These are phyloP conservation scores for Pseudomyrmex dendroicus DNA, from an alignment of 1,140 invertebrate genomes.

Conservation along the genomic window DNA sequence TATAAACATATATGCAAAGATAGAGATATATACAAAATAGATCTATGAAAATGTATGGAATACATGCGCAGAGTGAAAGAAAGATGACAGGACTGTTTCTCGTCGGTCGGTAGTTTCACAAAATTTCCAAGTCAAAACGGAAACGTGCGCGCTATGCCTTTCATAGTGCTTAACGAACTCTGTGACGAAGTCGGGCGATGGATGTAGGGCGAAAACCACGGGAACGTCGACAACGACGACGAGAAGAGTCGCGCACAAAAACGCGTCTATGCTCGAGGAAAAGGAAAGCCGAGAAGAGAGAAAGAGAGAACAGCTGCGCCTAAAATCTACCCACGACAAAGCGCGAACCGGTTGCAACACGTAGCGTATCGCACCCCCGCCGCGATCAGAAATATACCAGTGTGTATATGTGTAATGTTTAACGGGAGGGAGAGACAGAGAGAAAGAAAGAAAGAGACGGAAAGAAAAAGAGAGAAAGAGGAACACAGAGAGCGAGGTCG, in stretches of 20 bases:
- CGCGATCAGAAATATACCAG: constrained; percentile 44
- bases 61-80: neutral
- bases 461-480: neutral
- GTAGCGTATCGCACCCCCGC: constrained; percentile 22
- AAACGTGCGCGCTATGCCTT: neutral
- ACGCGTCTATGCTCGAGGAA: neutral
- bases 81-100: neutral
- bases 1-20: neutral
- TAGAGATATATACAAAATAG: neutral
- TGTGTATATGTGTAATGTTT: constrained; percentile 21
- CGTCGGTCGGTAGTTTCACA: neutral
- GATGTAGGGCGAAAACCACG: constrained; percentile 4
- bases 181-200: neutral
- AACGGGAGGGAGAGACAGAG: constrained; percentile 2
- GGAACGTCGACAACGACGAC: neutral
- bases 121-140: constrained; percentile 1
- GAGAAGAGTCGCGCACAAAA: constrained; percentile 26
- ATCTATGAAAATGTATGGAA: neutral
- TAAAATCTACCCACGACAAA: constrained; percentile 60
- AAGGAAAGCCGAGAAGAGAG: neutral
- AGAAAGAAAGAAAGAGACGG: neutral
- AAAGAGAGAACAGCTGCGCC: constrained; percentile 39
- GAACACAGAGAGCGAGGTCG: constrained; percentile 5
- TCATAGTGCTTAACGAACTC: neutral
- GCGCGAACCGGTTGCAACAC: constrained; percentile 45